Percentiles rank a stretch among this genome's conserved stretches.
Evolutionary conservation across 1,140 invertebrate genomes (phyloP).

Genomic region (Himalopsyche phryganea): DNA sequence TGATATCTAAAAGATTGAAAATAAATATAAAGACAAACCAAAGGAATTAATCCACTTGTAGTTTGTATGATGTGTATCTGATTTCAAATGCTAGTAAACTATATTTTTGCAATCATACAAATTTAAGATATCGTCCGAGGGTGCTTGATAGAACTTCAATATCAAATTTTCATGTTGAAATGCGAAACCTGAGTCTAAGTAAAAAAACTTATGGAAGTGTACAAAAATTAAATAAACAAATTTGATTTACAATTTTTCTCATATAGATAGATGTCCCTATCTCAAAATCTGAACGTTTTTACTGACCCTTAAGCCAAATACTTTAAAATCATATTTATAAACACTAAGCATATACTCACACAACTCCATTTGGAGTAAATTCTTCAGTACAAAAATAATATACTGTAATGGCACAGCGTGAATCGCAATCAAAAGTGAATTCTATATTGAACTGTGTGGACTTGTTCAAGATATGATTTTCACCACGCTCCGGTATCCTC

Average conservation of each 20-base stretch:
- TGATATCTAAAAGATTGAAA: constrained; percentile 61
- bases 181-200: too few relatives aligned
- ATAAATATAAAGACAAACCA: too few relatives aligned
- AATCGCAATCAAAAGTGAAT: constrained; percentile 96
- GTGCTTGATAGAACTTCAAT: too few relatives aligned
- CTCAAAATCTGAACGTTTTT: too few relatives aligned
- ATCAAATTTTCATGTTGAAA: too few relatives aligned
- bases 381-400: constrained; percentile 96
- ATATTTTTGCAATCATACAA: too few relatives aligned
- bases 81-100: too few relatives aligned
- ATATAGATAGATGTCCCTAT: too few relatives aligned
- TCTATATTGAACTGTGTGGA: constrained; percentile 86
- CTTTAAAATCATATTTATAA: constrained; percentile 8
- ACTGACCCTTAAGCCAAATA: not conserved
- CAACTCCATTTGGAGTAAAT: constrained; percentile 71
- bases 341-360: constrained; percentile 55
- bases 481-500: constrained; percentile 50
- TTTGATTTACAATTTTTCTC: not conserved
- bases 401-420: constrained; percentile 88
- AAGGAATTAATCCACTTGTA: too few relatives aligned
- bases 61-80: too few relatives aligned
- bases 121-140: too few relatives aligned
- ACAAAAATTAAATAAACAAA: not conserved
- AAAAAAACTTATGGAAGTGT: too few relatives aligned
- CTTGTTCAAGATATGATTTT: constrained; percentile 58